phyloP scores from a whole-genome alignment of 2,797 vertebrate genomes.

The Enteromius mattozi region DNA sequence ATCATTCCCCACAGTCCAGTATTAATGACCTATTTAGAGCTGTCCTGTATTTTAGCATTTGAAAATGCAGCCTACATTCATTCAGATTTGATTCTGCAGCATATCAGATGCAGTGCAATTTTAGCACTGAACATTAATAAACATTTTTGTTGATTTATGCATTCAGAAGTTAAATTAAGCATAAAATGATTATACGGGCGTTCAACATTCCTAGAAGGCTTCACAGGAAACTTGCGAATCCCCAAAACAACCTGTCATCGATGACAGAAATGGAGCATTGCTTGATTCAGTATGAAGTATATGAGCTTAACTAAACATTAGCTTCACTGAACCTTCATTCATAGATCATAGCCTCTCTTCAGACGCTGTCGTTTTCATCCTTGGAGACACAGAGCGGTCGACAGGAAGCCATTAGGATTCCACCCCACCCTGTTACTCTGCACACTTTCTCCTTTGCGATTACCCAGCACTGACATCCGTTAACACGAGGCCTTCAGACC shows the following conservation, averaged over 20 bases:
- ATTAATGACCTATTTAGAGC: conserved; percentile 40
- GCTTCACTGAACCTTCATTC: conserved; percentile 16
- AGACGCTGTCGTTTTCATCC: conserved; percentile 1
- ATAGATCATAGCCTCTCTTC: conserved; percentile 16
- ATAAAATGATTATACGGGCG: not conserved
- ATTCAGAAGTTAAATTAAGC: conserved; percentile 13
- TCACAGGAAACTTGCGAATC: not conserved
- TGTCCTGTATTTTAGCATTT: conserved; percentile 26
- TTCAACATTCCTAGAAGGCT: not conserved
- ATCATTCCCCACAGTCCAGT: conserved; percentile 33
- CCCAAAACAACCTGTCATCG: not conserved
- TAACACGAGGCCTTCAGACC: conserved; percentile 24
- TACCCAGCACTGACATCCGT: conserved; percentile 9
- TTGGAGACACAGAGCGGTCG: not conserved
- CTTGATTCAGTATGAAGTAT: conserved; percentile 5
- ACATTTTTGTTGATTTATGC: not conserved
- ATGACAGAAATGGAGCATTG: conserved; percentile 2
- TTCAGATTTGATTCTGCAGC: not conserved
- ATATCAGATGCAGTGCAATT: not conserved
- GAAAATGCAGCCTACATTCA: conserved; percentile 15
- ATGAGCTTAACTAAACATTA: conserved; percentile 1
- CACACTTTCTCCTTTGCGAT: conserved; percentile 23
- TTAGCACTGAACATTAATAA: not conserved
- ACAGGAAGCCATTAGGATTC: conserved; percentile 38
- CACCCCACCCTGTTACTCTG: conserved; percentile 31